Evolutionary conservation across 2,113 vertebrate genomes (phyloP), one percentile per base, ranked within the genome.

Genomic region (Actenoides lindsayi): DNA sequence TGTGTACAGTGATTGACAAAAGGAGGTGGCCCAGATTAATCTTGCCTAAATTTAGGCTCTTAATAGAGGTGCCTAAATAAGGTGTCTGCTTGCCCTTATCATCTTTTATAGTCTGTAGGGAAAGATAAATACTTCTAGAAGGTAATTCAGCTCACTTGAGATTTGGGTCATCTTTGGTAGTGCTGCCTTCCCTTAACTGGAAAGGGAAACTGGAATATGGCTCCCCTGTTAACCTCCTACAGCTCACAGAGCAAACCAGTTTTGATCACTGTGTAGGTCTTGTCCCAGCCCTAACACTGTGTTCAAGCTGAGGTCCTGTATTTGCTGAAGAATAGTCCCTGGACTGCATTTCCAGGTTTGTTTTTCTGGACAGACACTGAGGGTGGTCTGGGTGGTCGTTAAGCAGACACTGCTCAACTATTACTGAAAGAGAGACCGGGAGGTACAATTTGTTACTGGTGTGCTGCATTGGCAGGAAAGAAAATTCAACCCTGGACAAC

Each of bases 41-140:
- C 70, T 85, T 64, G 54, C 54, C 89, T 95, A 83, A 95, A 94
- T 97, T 94, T 94, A 94, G 83, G 19, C 37, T 83, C 94, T 92
- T 94, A 85, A 83, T 93, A 83, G 79, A 93, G 50, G 28, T 37
- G 7, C 41, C 80, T 89, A 93, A 95, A 94, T 92, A 93, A 83
- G 60, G 68, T 77, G 33, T 27, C 63, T 76, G 30, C 77, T 77
- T 95, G 90, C 35, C 85, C 76, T 94, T 64, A 64, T 44, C 68
- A 90, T 59, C 73, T 80, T 68, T 68, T 35, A 13, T 14, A 51
- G 69, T 56, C 95, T 31, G 39, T n/a, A 85, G 78, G 85, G 53
- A 79, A 85, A 92, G 87, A 69, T 16, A 86, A 96, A 88, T 63
- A 74, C 41, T 78, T 83, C 12, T 14, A 31, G 75, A 41, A 76